Evolutionary conservation across 2,113 vertebrate genomes (phyloP).

Genomic region (Ammodytes marinus): DNA sequence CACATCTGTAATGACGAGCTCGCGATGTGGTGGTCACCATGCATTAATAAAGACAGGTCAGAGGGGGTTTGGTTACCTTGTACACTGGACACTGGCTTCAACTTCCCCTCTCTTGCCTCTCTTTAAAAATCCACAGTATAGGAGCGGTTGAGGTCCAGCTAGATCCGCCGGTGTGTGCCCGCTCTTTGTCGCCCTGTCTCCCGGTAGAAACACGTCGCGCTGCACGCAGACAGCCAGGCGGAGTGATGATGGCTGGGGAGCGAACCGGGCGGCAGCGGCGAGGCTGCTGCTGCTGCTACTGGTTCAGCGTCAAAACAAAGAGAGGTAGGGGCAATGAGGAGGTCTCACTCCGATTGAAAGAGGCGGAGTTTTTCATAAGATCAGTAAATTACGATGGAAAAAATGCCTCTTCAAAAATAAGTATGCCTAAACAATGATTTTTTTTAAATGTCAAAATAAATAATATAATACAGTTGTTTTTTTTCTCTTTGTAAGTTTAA

Average conservation of each 20-base stretch:
- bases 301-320: conserved; percentile 43
- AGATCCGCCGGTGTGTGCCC: neutral
- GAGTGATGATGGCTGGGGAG: conserved; percentile 13
- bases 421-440: too few relatives aligned
- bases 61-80: conserved; percentile 42
- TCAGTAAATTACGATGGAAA: too few relatives aligned
- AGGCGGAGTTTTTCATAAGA: neutral
- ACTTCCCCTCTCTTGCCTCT: neutral
- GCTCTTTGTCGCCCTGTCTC: conserved; percentile 7
- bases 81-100: conserved; percentile 16
- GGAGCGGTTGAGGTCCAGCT: neutral
- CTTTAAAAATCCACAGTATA: conserved; percentile 50
- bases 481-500: too few relatives aligned
- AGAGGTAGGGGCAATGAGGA: conserved; percentile 14
- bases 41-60: conserved; percentile 20
- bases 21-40: conserved; percentile 25
- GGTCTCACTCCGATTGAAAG: conserved; percentile 50
- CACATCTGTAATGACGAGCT: neutral
- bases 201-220: conserved; percentile 5
- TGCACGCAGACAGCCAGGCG: conserved; percentile 45
- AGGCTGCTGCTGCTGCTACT: conserved; percentile 1
- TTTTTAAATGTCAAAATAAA: too few relatives aligned
- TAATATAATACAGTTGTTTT: too few relatives aligned
- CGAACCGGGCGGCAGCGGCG: conserved; percentile 45
- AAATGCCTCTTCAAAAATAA: too few relatives aligned